phyloP scores from a whole-genome alignment of 2,888 invertebrate genomes.

The Scotopteryx bipunctaria region DNA sequence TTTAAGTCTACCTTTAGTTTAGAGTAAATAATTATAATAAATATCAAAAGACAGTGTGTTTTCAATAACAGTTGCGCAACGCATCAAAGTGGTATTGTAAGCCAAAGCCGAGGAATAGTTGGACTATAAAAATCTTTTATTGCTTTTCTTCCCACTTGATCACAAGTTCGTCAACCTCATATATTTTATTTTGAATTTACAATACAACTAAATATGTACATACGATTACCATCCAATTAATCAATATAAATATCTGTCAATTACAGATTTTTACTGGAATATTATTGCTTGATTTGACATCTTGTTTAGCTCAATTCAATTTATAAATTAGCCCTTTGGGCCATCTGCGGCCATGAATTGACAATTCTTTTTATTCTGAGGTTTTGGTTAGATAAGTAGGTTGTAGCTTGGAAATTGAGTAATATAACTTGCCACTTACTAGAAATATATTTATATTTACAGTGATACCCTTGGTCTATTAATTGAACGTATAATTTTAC shows the following conservation, averaged over 20 bases:
- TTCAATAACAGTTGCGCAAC: slow-evolving; percentile 48
- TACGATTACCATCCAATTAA: slow-evolving; percentile 71
- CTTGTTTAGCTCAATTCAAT: slow-evolving; percentile 19
- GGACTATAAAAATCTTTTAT: slow-evolving; percentile 72
- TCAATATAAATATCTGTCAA: slow-evolving; percentile 50
- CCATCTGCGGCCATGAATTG: neutral
- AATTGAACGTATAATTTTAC: too few relatives aligned
- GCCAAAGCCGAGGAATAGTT: slow-evolving; percentile 56
- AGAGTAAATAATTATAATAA: slow-evolving; percentile 30
- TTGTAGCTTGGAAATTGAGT: too few relatives aligned
- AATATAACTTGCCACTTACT: too few relatives aligned
- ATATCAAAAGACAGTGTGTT: slow-evolving; percentile 33
- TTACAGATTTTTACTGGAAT: slow-evolving; percentile 17
- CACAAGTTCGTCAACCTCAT: slow-evolving; percentile 64
- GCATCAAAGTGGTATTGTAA: slow-evolving; percentile 46
- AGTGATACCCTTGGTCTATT: too few relatives aligned
- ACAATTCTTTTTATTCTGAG: too few relatives aligned
- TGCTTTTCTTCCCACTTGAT: slow-evolving; percentile 73
- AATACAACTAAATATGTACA: slow-evolving; percentile 74
- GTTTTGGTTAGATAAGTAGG: too few relatives aligned
- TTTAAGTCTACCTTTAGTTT: slow-evolving; percentile 12
- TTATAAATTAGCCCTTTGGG: neutral
- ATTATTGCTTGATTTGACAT: slow-evolving; percentile 22
- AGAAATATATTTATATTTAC: too few relatives aligned
- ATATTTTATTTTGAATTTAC: slow-evolving; percentile 68